Percentiles rank a stretch among this genome's conserved stretches.
phyloP scores from a whole-genome alignment of 2,888 invertebrate genomes.

The Mesochorus sp. region DNA sequence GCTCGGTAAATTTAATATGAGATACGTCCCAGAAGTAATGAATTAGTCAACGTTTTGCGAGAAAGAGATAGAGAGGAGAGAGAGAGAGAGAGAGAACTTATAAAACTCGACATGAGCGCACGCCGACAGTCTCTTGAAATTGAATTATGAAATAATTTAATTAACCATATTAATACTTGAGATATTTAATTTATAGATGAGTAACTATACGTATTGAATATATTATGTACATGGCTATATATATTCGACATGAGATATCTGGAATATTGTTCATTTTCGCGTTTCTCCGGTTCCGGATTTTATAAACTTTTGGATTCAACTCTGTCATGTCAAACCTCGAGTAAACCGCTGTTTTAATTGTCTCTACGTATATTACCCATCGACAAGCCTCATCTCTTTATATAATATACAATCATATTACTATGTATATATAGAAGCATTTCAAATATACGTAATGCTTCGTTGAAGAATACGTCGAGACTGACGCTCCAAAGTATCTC shows the following conservation, averaged over 20 bases:
- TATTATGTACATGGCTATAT: neutral
- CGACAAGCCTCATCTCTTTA: neutral
- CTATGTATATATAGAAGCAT: too few species aligned
- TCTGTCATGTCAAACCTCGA: neutral
- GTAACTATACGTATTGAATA: neutral
- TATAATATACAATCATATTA: too few species aligned
- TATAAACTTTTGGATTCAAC: too few species aligned
- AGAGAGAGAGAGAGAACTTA: neutral
- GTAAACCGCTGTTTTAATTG: constrained; percentile 9
- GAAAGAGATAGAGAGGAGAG: too few species aligned
- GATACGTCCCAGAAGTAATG: neutral
- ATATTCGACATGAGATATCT: too few species aligned
- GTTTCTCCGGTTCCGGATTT: too few species aligned
- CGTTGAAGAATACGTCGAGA: neutral
- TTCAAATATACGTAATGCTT: constrained; percentile 7
- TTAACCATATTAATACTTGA: neutral
- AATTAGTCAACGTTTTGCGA: neutral
- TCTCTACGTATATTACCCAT: neutral
- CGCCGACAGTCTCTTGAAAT: constrained; percentile 4
- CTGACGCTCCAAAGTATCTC: constrained; percentile 2
- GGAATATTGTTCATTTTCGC: too few species aligned
- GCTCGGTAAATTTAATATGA: too few species aligned
- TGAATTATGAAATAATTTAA: constrained; percentile 36
- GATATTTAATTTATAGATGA: neutral
- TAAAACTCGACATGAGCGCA: neutral